Evolutionary conservation across 2,888 invertebrate species (phyloP).

Genomic region (Cybosia mesomella): DNA sequence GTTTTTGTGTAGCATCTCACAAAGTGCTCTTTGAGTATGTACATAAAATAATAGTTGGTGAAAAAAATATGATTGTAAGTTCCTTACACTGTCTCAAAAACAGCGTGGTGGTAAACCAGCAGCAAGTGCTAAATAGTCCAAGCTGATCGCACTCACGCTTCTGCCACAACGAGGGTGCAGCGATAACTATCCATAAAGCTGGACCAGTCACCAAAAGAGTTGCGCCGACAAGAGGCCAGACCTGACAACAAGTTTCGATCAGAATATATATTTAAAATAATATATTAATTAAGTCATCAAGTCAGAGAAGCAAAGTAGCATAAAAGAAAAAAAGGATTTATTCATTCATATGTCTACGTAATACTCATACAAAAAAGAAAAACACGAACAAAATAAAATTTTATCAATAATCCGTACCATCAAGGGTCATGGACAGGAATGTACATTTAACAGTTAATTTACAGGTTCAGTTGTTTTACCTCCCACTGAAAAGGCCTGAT

Average conservation of each 20-base stretch:
- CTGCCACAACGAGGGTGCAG: slow-evolving; percentile 87
- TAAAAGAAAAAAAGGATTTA: not conserved
- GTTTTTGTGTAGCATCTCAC: not conserved
- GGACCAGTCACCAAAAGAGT: slow-evolving; percentile 90
- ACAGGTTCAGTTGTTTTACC: slow-evolving; percentile 68
- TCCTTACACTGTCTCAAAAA: slow-evolving; percentile 90
- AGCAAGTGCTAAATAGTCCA: slow-evolving; percentile 85
- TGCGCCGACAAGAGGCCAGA: slow-evolving; percentile 90
- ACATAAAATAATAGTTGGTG: not conserved
- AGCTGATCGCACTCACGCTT: slow-evolving; percentile 69
- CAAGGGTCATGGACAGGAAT: no score
- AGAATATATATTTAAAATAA: not conserved
- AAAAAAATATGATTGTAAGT: not conserved
- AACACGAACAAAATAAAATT: no score
- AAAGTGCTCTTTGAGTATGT: not conserved
- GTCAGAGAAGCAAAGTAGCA: not conserved
- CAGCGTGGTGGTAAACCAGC: slow-evolving; percentile 91
- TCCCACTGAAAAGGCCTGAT: slow-evolving; percentile 91
- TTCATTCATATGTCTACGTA: no score
- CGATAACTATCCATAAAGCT: slow-evolving; percentile 89
- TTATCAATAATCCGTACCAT: no score
- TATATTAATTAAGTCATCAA: not conserved
- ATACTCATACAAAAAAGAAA: no score
- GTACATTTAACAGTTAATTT: no score
- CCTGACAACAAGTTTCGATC: slow-evolving; percentile 67